Evolutionary conservation across 1,140 invertebrate species (phyloP), one percentile per base, ranked within the genome.

Genomic region (Drosophila sturtevanti): DNA sequence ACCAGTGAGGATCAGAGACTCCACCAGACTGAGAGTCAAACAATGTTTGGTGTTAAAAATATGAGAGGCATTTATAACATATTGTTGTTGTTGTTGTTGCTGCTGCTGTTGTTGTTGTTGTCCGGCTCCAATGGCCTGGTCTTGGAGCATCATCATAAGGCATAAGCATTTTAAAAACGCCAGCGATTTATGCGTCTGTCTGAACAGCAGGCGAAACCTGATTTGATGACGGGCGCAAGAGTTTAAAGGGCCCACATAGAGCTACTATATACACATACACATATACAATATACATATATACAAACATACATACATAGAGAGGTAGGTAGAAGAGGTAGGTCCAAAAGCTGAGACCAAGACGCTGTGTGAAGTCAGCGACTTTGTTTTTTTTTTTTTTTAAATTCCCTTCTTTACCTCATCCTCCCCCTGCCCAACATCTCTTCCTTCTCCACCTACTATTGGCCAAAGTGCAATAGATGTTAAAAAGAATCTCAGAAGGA

Each of bases 151-250:
- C 38, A 14, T 62, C 37, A 24, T 24, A 18, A 44, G 60, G 37
- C 38, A 44, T 62, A 16, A 68, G 79, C 71, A 86, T 86, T 87
- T 81, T 75, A 86, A 86, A 85, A 81, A 86, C 82, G 61, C 67
- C 64, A 72, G 79, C 82, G 79, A 86, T 79, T 86, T 87, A 76
- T 86, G 79, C 77, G 77, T 81, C 82, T 87, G 81, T 79, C 81
- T 67, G 67, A 35, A 37, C 56, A 51, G 59, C 31, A 12, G 34
- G 27, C 60, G 61, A 79, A 77, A 72, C 77, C 77, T 72, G 73
- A 72, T 72, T 76, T 77, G 81, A 85, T 72, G 68, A 71, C 63
- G 82, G 41, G 69, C 84, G 79, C 66, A 72, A 72, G 69, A 85
- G 81, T 86, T 85, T 80, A 85, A 86, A 86, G 81, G 81, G 70